These are phyloP conservation scores for Myopa testacea DNA, from an alignment of 2,888 invertebrate genomes.

Conservation along the genomic window DNA sequence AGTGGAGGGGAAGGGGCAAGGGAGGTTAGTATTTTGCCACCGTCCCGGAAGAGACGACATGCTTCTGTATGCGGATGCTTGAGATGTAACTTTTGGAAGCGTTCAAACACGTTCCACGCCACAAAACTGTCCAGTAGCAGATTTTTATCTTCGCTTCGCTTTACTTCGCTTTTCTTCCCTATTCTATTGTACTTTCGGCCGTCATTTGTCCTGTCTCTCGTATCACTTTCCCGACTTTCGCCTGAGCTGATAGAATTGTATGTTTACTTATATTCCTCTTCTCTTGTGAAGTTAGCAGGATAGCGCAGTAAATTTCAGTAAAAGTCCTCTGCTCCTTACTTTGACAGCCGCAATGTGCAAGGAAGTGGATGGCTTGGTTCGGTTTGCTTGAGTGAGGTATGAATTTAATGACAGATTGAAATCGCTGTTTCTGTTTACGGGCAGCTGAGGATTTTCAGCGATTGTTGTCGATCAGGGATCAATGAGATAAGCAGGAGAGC, in stretches of 20 bases:
- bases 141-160: background rate
- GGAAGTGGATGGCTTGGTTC: background rate
- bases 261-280: background rate
- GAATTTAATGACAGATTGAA: background rate
- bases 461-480: too few relatives aligned
- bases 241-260: background rate
- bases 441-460: too few relatives aligned
- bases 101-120: background rate
- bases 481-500: too few relatives aligned
- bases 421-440: background rate
- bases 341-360: background rate
- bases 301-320: background rate
- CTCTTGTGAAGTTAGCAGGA: background rate
- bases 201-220: background rate
- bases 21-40: background rate
- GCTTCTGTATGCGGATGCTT: background rate
- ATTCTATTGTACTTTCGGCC: background rate
- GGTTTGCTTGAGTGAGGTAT: background rate
- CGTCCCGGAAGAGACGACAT: background rate
- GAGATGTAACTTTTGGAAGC: background rate
- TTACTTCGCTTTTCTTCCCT: background rate
- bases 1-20: background rate
- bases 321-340: background rate
- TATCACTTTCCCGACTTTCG: background rate
- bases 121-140: background rate